Conservation (phyloP, 1,140 invertebrate species). For the Megalopta genalis region DNA sequence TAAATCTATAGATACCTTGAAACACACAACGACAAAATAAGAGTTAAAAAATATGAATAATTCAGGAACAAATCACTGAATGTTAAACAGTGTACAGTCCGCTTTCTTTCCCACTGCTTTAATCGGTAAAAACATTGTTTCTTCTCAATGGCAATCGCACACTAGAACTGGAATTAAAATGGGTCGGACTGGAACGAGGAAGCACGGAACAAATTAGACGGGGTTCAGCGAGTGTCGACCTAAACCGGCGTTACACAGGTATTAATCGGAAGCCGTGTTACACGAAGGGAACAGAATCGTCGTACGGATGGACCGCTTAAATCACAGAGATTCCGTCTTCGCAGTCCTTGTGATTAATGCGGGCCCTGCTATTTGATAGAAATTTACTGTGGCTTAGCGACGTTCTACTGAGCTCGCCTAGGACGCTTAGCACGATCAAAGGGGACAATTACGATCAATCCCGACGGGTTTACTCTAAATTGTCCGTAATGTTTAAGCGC, state of each 20-base stretch:
- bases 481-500: not conserved
- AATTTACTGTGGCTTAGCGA: constrained; percentile 40
- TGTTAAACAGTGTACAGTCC: too few species aligned
- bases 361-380: constrained; percentile 45
- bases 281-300: not conserved
- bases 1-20: too few species aligned
- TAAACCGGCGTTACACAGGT: not conserved
- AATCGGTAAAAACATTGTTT: too few species aligned
- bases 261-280: constrained; percentile 24
- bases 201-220: too few species aligned
- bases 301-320: not conserved
- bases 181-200: too few species aligned
- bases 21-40: too few species aligned
- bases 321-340: constrained; percentile 6
- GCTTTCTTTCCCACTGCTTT: too few species aligned
- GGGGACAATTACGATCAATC: constrained; percentile 12
- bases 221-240: too few species aligned
- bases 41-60: too few species aligned
- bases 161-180: too few species aligned
- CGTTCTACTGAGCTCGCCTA: not conserved
- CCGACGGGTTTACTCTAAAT: constrained; percentile 22
- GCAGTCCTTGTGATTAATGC: constrained; percentile 31
- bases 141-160: too few species aligned
- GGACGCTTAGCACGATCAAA: constrained; percentile 36
- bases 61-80: too few species aligned